These are phyloP conservation scores for Agrilus mali DNA, from an alignment of 2,888 invertebrate genomes.

Conservation along the genomic window DNA sequence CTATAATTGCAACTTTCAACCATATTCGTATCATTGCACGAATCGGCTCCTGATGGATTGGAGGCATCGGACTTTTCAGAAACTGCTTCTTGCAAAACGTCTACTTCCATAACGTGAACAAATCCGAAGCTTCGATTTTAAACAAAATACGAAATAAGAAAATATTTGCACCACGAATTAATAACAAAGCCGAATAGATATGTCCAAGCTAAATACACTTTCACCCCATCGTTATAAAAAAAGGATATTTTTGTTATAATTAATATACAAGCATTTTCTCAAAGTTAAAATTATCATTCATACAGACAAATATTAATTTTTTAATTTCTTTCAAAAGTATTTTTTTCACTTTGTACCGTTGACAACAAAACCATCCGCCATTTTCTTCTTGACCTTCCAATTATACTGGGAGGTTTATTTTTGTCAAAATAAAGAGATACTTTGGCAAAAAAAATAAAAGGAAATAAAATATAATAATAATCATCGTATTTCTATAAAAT, in stretches of 20 bases:
- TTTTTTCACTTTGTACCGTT: constrained; percentile 16
- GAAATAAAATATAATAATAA: no score
- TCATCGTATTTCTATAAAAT: no score
- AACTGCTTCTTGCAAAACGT: constrained; percentile 29
- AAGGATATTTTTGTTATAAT: constrained; percentile 1
- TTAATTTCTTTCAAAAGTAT: constrained; percentile 4
- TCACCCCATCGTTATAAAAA: constrained; percentile 15
- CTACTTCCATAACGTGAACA: constrained; percentile 33
- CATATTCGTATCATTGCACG: constrained; percentile 7
- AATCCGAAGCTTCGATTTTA: constrained; percentile 1
- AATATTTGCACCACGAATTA: constrained; percentile 13
- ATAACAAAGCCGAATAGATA: constrained; percentile 12
- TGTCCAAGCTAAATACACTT: constrained; percentile 11
- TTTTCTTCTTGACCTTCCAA: constrained; percentile 22
- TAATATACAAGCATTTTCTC: constrained; percentile 1
- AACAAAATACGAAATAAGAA: constrained; percentile 5
- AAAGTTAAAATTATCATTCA: constrained; percentile 11
- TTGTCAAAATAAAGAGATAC: no score
- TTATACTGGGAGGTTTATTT: no score
- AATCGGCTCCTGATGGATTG: constrained; percentile 10
- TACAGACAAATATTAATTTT: constrained; percentile 5
- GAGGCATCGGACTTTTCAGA: constrained; percentile 23
- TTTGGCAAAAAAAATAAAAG: no score
- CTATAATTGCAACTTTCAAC: neutral
- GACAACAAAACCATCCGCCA: constrained; percentile 34